Conservation (phyloP, 2,888 invertebrate genomes). For the Acronicta aceris region DNA sequence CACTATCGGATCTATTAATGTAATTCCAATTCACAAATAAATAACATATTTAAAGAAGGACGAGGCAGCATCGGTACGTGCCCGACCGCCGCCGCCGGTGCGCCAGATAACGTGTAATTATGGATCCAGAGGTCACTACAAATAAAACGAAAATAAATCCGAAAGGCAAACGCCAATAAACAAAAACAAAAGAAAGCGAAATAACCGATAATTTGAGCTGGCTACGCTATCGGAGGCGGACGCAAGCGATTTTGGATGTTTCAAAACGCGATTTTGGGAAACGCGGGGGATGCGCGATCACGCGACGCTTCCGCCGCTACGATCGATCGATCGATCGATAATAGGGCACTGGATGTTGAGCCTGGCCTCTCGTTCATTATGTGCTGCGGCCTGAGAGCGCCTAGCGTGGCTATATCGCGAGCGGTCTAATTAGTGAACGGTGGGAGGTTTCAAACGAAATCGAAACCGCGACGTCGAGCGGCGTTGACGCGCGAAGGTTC, state of each 20-base stretch:
- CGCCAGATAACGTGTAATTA: constrained; percentile 82
- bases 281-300: constrained; percentile 71
- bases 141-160: constrained; percentile 80
- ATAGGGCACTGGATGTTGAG: constrained; percentile 70
- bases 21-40: constrained; percentile 87
- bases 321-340: constrained; percentile 73
- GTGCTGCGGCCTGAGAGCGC: constrained; percentile 64
- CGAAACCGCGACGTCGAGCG: constrained; percentile 69
- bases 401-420: constrained; percentile 64
- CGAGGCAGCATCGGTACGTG: constrained; percentile 79
- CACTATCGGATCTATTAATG: constrained; percentile 83
- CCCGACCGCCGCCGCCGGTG: constrained; percentile 61
- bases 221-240: constrained; percentile 78
- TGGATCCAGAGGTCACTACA: constrained; percentile 86
- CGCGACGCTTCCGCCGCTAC: constrained; percentile 71
- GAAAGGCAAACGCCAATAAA: constrained; percentile 75
- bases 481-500: constrained; percentile 63
- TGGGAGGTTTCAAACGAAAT: constrained; percentile 72
- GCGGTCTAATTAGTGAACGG: constrained; percentile 68
- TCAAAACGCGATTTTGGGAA: constrained; percentile 78
- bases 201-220: constrained; percentile 83
- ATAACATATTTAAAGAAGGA: constrained; percentile 86
- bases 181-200: constrained; percentile 86
- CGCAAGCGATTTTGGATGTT: constrained; percentile 76
- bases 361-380: constrained; percentile 68